Base-by-base conservation (phyloP, 2,797 vertebrate genomes). In the Calcarius lapponicus region DNA sequence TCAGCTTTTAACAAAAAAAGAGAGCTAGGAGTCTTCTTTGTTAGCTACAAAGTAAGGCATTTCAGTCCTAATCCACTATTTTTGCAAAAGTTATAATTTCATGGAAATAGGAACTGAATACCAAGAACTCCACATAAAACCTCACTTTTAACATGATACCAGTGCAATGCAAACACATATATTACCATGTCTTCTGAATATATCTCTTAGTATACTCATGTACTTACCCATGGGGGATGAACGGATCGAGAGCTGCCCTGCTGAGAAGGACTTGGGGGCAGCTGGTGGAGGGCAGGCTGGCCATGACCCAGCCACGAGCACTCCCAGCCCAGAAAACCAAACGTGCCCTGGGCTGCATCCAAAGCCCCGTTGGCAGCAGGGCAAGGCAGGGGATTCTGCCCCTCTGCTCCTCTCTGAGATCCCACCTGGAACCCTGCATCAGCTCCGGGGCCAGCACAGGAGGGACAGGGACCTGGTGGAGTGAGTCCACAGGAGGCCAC, bases 191-290 rank as follows among this genome's bases (percentile, higher is more conserved):
- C 66, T 86, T 65, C 73, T 72, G 58, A 80, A 62, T 32, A 5
- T 8, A 60, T 38, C 24, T 67, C 22, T 43, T 22, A 19, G 15
- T 38, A 10, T 61, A 18, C 17, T 40, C 17, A 8, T 40, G 40
- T 7, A 53, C 47, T 53, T 53, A 51, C 22, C 51, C 15, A 25
- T 8, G 18, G 10, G 47, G 16, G 3, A 38, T 38, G 19, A 47
- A 54, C 7, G 31, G 34, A 47, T n/a, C 0, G 0, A 54, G 56
- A 62, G 25, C 13, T 26, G n/a, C 29, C 29, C 40, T 34, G 31
- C 29, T 9, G 9, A 54, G 18, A 28, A 75, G 13, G 34, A 10
- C 1, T 2, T 34, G 56, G 20, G 9, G 8, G 1, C 1, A n/a
- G n/a, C 29, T 78, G 72, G 16, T n/a, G 48, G 11, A 54, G 11